These are phyloP conservation scores for Siphlonurus alternatus DNA, from an alignment of 2,888 invertebrate genomes.

Conservation along the genomic window DNA sequence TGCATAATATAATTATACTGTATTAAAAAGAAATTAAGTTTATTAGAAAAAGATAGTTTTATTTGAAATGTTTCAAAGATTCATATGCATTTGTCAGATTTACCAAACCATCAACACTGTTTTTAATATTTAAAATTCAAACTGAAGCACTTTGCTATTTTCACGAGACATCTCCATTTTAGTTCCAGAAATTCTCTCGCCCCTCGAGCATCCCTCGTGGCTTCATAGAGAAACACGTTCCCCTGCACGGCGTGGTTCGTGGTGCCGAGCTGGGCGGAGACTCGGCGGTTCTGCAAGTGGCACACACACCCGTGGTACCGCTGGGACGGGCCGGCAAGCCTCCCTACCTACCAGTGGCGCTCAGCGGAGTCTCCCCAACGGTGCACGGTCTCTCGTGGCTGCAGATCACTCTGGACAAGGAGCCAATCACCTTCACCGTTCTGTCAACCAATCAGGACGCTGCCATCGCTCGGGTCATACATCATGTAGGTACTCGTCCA, in stretches of 20 bases:
- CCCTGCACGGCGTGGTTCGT: slow-evolving; percentile 32
- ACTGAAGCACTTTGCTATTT: no score
- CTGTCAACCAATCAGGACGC: not conserved
- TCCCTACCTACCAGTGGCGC: slow-evolving; percentile 2
- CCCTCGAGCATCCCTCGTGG: slow-evolving; percentile 38
- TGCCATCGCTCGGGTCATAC: slow-evolving; percentile 1
- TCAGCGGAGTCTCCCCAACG: not conserved
- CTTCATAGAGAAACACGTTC: slow-evolving; percentile 34
- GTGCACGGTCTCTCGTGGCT: slow-evolving; percentile 7
- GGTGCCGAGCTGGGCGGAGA: slow-evolving; percentile 35
- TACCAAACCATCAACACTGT: no score
- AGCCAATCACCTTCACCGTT: slow-evolving; percentile 3
- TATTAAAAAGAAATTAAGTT: no score
- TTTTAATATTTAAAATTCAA: no score
- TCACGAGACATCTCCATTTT: slow-evolving; percentile 14
- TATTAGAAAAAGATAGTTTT: no score
- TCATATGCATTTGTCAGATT: no score
- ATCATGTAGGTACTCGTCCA: not conserved
- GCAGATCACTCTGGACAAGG: not conserved
- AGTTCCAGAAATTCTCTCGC: slow-evolving; percentile 45
- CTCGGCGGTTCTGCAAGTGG: slow-evolving; percentile 30
- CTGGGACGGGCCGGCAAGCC: slow-evolving; percentile 22
- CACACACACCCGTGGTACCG: slow-evolving; percentile 37
- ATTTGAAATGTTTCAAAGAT: no score
- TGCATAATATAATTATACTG: no score